Conservation (phyloP, 2,888 invertebrate genomes). For the Sinelater perroti region DNA sequence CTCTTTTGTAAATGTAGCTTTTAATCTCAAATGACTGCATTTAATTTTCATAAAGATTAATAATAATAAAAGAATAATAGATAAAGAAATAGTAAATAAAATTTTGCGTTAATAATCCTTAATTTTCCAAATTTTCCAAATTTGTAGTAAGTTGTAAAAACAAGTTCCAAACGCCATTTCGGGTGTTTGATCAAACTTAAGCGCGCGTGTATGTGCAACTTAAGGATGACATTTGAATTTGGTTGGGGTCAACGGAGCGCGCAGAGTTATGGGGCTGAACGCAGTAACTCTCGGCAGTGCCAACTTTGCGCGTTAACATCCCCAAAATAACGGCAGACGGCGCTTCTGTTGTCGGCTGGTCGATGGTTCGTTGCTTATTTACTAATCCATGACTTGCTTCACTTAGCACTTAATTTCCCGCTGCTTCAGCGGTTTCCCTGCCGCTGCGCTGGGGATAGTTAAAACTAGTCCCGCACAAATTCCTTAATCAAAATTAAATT, state of each 20-base stretch:
- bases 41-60: no score
- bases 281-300: conserved; percentile 39
- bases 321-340: conserved; percentile 19
- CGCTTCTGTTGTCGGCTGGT: conserved; percentile 28
- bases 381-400: conserved; percentile 49
- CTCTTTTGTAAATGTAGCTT: no score
- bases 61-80: no score
- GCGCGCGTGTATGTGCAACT: no score
- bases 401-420: conserved; percentile 49
- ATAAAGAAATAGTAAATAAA: no score
- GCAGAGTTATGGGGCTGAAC: conserved; percentile 38
- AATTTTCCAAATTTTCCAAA: no score
- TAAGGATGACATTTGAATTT: conserved; percentile 22
- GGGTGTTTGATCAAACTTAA: no score
- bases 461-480: conserved; percentile 12
- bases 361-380: conserved; percentile 47
- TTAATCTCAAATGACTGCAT: no score
- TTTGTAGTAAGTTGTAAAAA: no score
- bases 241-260: conserved; percentile 32
- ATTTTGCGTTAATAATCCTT: no score
- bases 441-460: conserved; percentile 18
- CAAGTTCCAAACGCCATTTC: no score
- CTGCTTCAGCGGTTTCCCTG: conserved; percentile 43
- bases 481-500: conserved; percentile 23
- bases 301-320: conserved; percentile 44